Conservation (phyloP, 2,797 vertebrate genomes). For the Okamejei kenojei region DNA sequence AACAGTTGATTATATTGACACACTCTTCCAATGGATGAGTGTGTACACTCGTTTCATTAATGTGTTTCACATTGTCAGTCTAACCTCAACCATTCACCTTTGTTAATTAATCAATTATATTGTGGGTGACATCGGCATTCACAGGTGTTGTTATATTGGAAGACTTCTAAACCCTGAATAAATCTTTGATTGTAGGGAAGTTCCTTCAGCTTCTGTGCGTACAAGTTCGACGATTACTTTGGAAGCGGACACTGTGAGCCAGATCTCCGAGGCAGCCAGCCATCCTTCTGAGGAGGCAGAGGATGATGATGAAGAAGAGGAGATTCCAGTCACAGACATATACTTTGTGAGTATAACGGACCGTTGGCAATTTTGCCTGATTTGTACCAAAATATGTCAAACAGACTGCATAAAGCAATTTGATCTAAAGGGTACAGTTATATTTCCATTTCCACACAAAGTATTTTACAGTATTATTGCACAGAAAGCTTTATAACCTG, state of each 20-base stretch:
- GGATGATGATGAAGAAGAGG: conserved; percentile 63
- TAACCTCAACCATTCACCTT: not conserved
- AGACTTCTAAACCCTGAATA: not conserved
- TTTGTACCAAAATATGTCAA: not conserved
- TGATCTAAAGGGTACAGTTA: not conserved
- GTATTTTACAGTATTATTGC: not conserved
- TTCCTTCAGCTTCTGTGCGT: conserved; percentile 51
- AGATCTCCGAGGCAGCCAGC: conserved; percentile 81
- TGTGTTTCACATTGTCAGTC: not conserved
- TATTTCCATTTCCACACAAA: not conserved
- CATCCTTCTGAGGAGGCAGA: conserved; percentile 76
- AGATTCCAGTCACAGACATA: conserved; percentile 82
- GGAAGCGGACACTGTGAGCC: conserved; percentile 74
- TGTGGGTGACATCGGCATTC: not conserved
- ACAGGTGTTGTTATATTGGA: too few relatives aligned
- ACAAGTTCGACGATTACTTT: conserved; percentile 53
- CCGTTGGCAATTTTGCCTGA: not conserved
- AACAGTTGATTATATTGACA: not conserved
- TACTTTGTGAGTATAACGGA: conserved; percentile 79
- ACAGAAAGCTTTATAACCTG: not conserved
- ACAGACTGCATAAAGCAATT: not conserved
- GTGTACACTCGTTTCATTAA: not conserved
- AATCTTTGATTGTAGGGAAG: conserved; percentile 48
- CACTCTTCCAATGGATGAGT: not conserved
- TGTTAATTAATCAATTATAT: not conserved